Evolutionary conservation across 2,113 vertebrate genomes (phyloP).

Genomic region (Hucho hucho): DNA sequence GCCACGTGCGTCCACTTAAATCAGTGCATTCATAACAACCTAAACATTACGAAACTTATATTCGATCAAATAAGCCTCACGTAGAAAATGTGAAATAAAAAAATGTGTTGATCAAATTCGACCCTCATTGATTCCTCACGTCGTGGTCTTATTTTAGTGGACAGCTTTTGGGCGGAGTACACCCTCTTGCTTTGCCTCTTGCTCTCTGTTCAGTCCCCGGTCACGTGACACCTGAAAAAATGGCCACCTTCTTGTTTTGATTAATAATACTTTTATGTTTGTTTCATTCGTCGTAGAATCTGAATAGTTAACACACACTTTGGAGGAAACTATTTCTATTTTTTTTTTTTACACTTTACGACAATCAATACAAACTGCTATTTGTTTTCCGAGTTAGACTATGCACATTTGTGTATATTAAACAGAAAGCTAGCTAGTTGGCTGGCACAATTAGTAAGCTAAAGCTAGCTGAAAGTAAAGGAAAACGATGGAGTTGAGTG

Average conservation of each 20-base stretch:
- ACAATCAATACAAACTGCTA: conserved; percentile 67
- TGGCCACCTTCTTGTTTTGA: conserved; percentile 96
- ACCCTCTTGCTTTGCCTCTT: no score
- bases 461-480: conserved; percentile 55
- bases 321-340: conserved; percentile 34
- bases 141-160: no score
- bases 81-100: no score
- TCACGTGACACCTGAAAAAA: conserved; percentile 91
- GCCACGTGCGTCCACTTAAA: no score
- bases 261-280: conserved; percentile 91
- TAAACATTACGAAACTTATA: no score
- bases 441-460: conserved; percentile 63
- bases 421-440: conserved; percentile 64
- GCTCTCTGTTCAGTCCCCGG: not conserved
- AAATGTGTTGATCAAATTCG: no score
- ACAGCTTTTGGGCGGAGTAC: no score
- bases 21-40: no score
- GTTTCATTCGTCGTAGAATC: conserved; percentile 73
- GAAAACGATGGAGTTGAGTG: conserved; percentile 92
- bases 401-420: conserved; percentile 74
- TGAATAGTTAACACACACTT: conserved; percentile 43
- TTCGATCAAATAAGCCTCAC: no score
- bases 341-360: conserved; percentile 42
- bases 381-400: conserved; percentile 71
- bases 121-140: no score